Conservation (phyloP, 2,797 vertebrate genomes). For the Otolemur crassicaudatus region DNA sequence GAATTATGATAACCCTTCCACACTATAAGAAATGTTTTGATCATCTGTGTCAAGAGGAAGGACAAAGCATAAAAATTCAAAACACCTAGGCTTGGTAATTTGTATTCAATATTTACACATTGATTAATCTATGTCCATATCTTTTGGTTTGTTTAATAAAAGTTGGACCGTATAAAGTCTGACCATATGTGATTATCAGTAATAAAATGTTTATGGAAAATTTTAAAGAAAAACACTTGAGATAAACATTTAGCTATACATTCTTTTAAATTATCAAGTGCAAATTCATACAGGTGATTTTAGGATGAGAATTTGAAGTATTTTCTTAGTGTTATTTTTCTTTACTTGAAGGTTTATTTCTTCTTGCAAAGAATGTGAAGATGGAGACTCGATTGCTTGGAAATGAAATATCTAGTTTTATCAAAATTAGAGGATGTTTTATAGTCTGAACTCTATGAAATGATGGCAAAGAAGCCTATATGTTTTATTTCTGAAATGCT, state of each 20-base stretch:
- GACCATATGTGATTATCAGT: neutral
- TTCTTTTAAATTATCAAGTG: neutral
- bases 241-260: neutral
- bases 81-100: too few relatives aligned
- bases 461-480: neutral
- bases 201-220: neutral
- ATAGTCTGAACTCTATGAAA: neutral
- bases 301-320: neutral
- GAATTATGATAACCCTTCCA: neutral
- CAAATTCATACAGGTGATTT: neutral
- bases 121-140: neutral
- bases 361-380: neutral
- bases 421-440: neutral
- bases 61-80: neutral
- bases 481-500: neutral
- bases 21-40: neutral
- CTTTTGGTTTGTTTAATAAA: neutral
- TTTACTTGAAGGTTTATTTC: neutral
- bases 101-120: neutral
- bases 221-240: neutral
- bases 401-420: neutral
- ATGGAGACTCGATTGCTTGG: neutral
- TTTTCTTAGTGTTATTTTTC: neutral
- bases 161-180: neutral
- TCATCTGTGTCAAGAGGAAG: neutral